Base-by-base conservation (phyloP, 2,888 invertebrate genomes). In the Acholoe squamosa region DNA sequence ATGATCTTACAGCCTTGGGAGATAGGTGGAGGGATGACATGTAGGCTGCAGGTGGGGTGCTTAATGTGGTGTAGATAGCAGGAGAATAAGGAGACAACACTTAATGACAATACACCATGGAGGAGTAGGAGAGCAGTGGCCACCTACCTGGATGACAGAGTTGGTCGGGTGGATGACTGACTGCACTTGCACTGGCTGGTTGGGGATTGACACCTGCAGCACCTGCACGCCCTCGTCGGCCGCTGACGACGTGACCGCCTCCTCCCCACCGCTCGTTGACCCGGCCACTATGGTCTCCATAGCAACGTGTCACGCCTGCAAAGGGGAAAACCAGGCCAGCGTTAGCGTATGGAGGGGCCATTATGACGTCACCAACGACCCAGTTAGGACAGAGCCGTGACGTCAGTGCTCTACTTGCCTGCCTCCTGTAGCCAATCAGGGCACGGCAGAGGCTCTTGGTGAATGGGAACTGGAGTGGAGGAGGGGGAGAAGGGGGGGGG, bases 81-180 rank as follows among this genome's bases (percentile, higher is more conserved):
- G 61, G 61, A 43, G 61, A 19, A 25, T 5, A 19, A 5, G 61
- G 61, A 61, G 61, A n/a, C n/a, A 61, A 25, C 10, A 61, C 10
- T 5, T 61, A 61, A 25, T 12, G 25, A 25, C 10, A 3, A 14
- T 61, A 25, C n/a, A 61, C 31, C n/a, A 10, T 16, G 71, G 76
- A 28, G 76, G 0, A 31, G 76, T 22, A 28, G 31, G 76, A 28
- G 76, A 31, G 76, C 76, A 28, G 80, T 52, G 28, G 12, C 25
- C 52, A 86, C 86, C 28, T 56, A 86, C 86, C 84, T 90, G 90
- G 28, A 90, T 51, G 33, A 76, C 61, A 3, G 56, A 54, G 92
- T 98, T 98, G 95, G 98, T 98, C 91, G 98, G 98, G 96, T 99
- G 99, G 96, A 99, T 99, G 90, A 99, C 99, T 93, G 98, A 98